These are phyloP conservation scores for Hucho hucho DNA, from an alignment of 2,113 vertebrate genomes.

Conservation along the genomic window DNA sequence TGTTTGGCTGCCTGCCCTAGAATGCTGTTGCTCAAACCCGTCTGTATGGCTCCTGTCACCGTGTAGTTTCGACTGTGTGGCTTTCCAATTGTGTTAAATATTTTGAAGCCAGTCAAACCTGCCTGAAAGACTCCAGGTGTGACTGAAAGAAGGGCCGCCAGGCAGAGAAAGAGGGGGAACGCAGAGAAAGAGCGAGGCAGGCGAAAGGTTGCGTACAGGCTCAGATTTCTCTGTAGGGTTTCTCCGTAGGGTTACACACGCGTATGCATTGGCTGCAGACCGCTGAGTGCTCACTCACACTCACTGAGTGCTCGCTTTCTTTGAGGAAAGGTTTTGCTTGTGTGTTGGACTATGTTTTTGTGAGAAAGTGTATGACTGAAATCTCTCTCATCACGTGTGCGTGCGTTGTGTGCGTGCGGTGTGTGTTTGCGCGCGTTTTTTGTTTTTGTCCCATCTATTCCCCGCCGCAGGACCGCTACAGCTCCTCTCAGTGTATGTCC, in stretches of 20 bases:
- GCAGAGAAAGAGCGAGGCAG: no score
- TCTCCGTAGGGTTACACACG: no score
- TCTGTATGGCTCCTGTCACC: no score
- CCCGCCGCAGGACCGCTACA: slow-evolving; percentile 90
- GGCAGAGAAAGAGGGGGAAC: no score
- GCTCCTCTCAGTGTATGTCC: slow-evolving; percentile 90
- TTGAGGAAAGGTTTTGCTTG: background rate
- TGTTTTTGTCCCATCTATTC: slow-evolving; percentile 78
- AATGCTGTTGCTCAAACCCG: background rate
- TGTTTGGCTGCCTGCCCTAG: background rate
- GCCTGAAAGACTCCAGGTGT: background rate
- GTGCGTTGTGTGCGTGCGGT: background rate
- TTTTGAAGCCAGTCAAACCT: background rate
- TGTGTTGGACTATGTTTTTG: background rate
- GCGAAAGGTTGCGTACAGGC: no score
- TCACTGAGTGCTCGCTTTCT: no score
- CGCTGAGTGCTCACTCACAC: no score
- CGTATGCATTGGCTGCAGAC: no score
- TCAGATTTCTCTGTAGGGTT: no score
- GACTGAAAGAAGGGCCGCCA: background rate
- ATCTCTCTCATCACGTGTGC: slow-evolving; percentile 29
- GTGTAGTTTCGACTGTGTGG: background rate
- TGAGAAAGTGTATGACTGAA: background rate
- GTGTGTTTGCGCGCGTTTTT: slow-evolving; percentile 2
- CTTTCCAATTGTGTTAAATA: background rate